Evolutionary conservation across 2,113 vertebrate genomes (phyloP).

Genomic region (Nothocercus julius): DNA sequence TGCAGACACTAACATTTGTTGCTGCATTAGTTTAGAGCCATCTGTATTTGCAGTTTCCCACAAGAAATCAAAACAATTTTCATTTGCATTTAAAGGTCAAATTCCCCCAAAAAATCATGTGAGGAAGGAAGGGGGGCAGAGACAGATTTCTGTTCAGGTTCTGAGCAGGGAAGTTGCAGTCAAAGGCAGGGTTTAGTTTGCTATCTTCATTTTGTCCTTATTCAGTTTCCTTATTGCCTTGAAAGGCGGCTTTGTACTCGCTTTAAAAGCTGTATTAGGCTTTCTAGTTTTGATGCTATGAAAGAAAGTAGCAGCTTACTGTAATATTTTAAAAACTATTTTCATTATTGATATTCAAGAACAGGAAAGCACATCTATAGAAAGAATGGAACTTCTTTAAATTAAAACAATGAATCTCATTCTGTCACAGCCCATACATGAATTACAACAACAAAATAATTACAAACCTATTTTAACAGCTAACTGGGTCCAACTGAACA

Average conservation of each 20-base stretch:
- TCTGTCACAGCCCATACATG: background rate
- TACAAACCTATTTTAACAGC: background rate
- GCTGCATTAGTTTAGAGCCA: background rate
- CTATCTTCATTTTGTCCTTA: background rate
- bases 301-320: background rate
- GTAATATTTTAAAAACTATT: background rate
- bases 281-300: background rate
- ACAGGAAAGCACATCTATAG: background rate
- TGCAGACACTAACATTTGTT: background rate
- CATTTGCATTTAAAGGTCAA: background rate
- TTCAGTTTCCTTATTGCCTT: background rate
- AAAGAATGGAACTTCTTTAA: background rate
- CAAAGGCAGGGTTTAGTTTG: background rate
- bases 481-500: background rate
- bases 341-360: background rate
- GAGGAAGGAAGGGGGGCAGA: background rate
- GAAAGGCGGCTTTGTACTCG: background rate
- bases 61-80: background rate
- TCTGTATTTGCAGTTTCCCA: background rate
- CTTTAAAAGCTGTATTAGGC: background rate
- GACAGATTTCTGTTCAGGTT: background rate
- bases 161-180: background rate
- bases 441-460: background rate
- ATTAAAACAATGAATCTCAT: background rate
- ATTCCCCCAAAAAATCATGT: background rate